Base-by-base conservation (phyloP, 1,140 invertebrate genomes). In the Drosophila kepulauana region DNA sequence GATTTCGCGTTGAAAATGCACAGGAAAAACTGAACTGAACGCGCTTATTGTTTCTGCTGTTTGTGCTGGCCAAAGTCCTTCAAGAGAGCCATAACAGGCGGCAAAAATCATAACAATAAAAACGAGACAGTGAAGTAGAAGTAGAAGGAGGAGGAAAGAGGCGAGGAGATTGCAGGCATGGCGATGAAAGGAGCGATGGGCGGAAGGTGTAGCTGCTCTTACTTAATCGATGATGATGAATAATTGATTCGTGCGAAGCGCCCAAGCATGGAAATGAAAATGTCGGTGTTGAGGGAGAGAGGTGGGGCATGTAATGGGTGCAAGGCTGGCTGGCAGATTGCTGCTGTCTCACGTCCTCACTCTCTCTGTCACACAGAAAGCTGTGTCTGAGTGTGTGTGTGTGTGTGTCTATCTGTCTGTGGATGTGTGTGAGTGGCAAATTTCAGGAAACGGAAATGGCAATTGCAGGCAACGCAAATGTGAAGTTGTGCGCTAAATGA, bases 31-130 rank as follows among this genome's bases (percentile, higher is more conserved):
- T 73, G 54, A 57, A 41, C 72, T 79, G 80, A 67, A 77, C 49
- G 52, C 48, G 57, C 72, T 63, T 69, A 68, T 81, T 81, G 78
- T 81, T 75, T 74, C 58, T 76, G 35, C 51, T 62, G 33, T 59
- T 15, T 33, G 45, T 33, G 52, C 61, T 79, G 62, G 65, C 38
- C 75, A 64, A 64, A 78, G 84, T 88, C 84, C 85, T 89, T 84
- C 74, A 88, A 78, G 84, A 67, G 57, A 75, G 76, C 84, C 84
- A 87, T 87, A 80, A 82, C 79, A 74, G 84, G 69, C 80, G 74
- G 84, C 84, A 88, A 86, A 88, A 87, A 87, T 87, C 84, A 88
- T 88, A 88, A 88, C 85, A 88, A 89, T 88, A 89, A 88, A 88
- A 79, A 58, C 57, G 77, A 69, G 80, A 84, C 63, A 61, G 20